These are phyloP conservation scores for Murina feae DNA, from an alignment of 2,113 vertebrate genomes.

Conservation along the genomic window DNA sequence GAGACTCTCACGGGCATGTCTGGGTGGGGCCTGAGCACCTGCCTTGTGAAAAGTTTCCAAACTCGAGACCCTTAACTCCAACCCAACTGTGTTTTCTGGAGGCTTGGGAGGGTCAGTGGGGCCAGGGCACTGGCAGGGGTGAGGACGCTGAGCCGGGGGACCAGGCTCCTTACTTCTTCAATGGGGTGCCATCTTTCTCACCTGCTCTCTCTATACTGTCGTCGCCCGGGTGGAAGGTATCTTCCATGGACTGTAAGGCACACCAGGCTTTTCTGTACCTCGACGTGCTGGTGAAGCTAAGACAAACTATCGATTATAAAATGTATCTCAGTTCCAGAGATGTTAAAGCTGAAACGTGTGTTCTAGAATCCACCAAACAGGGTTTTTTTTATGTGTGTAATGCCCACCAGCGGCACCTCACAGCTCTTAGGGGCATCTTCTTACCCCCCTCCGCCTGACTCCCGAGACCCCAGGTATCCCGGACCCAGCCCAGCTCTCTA, in stretches of 20 bases:
- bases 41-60: background rate
- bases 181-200: rapidly evolving
- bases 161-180: background rate
- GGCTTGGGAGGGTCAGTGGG: background rate
- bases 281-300: background rate
- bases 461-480: background rate
- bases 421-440: background rate
- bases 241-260: background rate
- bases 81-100: background rate
- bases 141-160: rapidly evolving
- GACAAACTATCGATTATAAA: background rate
- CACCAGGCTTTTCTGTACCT: background rate
- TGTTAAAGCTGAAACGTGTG: background rate
- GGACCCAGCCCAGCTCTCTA: background rate
- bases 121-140: rapidly evolving
- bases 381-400: rapidly evolving
- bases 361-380: background rate
- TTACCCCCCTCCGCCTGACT: background rate
- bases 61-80: background rate
- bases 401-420: background rate
- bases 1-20: background rate
- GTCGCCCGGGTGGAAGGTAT: too few relatives aligned
- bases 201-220: background rate
- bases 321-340: background rate
- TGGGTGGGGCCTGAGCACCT: rapidly evolving